Evolutionary conservation across 2,888 invertebrate genomes (phyloP).

Genomic region (Steinernema hermaphroditum): DNA sequence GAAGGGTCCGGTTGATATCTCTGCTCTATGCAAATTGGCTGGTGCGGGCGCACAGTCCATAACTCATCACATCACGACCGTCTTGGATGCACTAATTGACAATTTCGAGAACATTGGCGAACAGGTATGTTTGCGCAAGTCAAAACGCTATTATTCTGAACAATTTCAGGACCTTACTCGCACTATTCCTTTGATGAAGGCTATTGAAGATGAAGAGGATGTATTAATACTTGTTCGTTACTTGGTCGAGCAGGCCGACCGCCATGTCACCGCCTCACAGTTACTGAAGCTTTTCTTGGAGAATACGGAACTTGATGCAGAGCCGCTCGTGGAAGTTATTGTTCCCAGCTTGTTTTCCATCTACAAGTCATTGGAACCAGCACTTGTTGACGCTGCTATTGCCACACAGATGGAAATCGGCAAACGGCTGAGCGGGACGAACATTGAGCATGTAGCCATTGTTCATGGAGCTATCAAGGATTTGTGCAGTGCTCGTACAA

Average conservation of each 20-base stretch:
- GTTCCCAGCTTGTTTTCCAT: slow-evolving; percentile 51
- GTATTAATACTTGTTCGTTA: slow-evolving; percentile 85
- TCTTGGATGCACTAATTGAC: slow-evolving; percentile 83
- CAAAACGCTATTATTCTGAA: not conserved
- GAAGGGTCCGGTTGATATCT: slow-evolving; percentile 82
- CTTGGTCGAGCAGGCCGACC: slow-evolving; percentile 77
- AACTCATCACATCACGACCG: slow-evolving; percentile 88
- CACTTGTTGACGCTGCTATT: slow-evolving; percentile 83
- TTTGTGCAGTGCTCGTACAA: slow-evolving; percentile 15
- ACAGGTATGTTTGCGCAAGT: slow-evolving; percentile 28
- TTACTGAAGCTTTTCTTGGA: slow-evolving; percentile 81
- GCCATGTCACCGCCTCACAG: slow-evolving; percentile 70
- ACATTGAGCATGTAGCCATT: slow-evolving; percentile 36
- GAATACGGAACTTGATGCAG: slow-evolving; percentile 73
- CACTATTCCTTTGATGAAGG: slow-evolving; percentile 76
- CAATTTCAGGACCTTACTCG: slow-evolving; percentile 74
- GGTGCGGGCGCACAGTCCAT: slow-evolving; percentile 79
- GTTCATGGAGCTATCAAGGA: slow-evolving; percentile 38
- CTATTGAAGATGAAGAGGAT: slow-evolving; percentile 81
- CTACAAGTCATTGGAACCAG: slow-evolving; percentile 81
- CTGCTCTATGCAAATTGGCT: slow-evolving; percentile 85
- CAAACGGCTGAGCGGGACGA: slow-evolving; percentile 69
- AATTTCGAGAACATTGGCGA: slow-evolving; percentile 31
- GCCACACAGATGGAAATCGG: slow-evolving; percentile 87
- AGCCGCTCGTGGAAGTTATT: slow-evolving; percentile 45